These are phyloP conservation scores for Bothrops jararaca DNA, from an alignment of 2,113 vertebrate genomes.

Conservation along the genomic window DNA sequence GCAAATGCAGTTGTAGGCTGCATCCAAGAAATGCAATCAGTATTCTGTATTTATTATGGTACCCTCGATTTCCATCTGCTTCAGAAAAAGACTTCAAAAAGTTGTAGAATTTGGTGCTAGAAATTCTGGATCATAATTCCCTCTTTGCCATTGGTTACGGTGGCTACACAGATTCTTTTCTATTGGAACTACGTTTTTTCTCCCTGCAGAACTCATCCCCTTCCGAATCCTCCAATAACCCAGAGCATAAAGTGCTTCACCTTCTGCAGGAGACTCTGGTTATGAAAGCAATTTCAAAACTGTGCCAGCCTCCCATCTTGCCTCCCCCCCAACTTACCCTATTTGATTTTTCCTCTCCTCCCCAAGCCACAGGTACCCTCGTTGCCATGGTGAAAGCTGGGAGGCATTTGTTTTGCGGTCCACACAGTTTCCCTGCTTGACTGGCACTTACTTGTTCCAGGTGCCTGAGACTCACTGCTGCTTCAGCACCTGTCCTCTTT, in stretches of 20 bases:
- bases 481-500: not conserved
- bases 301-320: not conserved
- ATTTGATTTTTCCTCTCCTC: not conserved
- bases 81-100: not conserved
- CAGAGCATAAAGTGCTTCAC: not conserved
- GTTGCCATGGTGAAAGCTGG: not conserved
- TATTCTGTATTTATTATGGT: not conserved
- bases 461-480: not conserved
- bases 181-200: not conserved
- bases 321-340: not conserved
- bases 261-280: not conserved
- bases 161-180: not conserved
- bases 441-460: not conserved
- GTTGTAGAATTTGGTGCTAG: not conserved
- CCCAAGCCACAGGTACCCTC: not conserved
- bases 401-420: not conserved
- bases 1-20: not conserved
- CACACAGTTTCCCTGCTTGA: not conserved
- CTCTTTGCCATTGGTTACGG: not conserved
- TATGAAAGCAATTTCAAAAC: not conserved
- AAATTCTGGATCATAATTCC: not conserved
- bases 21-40: not conserved
- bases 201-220: not conserved
- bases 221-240: not conserved
- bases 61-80: not conserved